Conservation (phyloP, 2,888 invertebrate species). For the Trachelus stipa region DNA sequence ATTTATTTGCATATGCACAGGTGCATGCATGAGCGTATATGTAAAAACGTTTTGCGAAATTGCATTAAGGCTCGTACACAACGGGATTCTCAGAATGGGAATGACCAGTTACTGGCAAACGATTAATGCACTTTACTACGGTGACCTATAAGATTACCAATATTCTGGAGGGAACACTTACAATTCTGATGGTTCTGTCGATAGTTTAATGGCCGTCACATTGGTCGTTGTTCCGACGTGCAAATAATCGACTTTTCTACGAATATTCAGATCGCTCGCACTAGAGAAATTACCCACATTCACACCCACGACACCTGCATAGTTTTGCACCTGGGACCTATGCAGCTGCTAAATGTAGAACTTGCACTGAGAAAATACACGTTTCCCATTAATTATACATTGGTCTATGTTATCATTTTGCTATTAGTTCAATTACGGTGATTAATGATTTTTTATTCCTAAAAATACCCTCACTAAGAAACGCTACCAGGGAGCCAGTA, state of each 20-base stretch:
- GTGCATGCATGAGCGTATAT: neutral
- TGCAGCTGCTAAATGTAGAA: neutral
- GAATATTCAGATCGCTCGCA: neutral
- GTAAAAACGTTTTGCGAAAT: slow-evolving; percentile 4
- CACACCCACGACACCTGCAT: neutral
- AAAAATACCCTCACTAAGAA: too few species aligned
- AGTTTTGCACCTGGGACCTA: neutral
- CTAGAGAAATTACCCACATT: neutral
- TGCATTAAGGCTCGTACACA: neutral
- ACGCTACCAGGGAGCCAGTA: too few species aligned
- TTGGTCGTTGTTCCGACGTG: neutral
- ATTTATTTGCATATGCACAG: slow-evolving; percentile 32
- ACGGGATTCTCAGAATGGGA: neutral
- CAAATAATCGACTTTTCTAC: neutral
- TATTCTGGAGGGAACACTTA: neutral
- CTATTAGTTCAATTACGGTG: neutral
- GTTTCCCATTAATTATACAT: neutral
- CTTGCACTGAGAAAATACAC: neutral
- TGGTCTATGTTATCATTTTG: neutral
- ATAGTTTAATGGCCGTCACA: neutral
- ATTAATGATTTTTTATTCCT: neutral
- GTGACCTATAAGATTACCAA: neutral
- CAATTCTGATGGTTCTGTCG: neutral
- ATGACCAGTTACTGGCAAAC: neutral
- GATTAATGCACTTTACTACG: neutral